Percentiles rank a stretch among this genome's conserved stretches.
These are phyloP conservation scores for Actias luna DNA, from an alignment of 2,888 invertebrate species.

Conservation along the genomic window DNA sequence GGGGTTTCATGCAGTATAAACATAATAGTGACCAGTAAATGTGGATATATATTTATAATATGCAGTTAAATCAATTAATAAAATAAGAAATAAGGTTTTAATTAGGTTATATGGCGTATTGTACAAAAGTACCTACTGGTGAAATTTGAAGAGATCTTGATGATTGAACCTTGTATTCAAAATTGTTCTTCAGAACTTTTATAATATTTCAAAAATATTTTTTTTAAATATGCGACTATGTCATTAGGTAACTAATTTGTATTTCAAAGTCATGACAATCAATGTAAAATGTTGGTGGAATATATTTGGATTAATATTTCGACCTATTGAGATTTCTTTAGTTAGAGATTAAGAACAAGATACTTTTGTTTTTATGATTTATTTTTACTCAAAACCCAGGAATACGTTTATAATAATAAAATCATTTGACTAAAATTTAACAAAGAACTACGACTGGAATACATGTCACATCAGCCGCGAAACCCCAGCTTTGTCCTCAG, in stretches of 20 bases:
- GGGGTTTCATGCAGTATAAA: constrained; percentile 45
- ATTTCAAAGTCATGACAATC: no score
- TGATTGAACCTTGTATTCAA: no score
- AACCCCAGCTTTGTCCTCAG: constrained; percentile 75
- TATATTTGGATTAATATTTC: no score
- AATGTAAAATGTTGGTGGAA: no score
- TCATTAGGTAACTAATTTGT: no score
- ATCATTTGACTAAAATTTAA: constrained; percentile 57
- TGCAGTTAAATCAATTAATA: background rate
- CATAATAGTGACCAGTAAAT: background rate
- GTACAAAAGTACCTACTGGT: background rate
- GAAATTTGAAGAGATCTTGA: background rate
- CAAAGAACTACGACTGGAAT: constrained; percentile 68
- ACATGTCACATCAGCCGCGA: constrained; percentile 74
- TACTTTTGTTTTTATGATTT: background rate
- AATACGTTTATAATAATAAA: constrained; percentile 23
- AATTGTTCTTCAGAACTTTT: no score
- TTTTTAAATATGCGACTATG: no score
- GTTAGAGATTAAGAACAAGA: background rate
- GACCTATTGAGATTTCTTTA: no score
- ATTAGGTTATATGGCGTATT: background rate
- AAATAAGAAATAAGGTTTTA: background rate
- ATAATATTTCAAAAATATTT: no score
- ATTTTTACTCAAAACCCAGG: background rate
- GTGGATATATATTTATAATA: background rate